phyloP scores from a whole-genome alignment of 1,140 invertebrate genomes.

The Diabrotica virgifera region DNA sequence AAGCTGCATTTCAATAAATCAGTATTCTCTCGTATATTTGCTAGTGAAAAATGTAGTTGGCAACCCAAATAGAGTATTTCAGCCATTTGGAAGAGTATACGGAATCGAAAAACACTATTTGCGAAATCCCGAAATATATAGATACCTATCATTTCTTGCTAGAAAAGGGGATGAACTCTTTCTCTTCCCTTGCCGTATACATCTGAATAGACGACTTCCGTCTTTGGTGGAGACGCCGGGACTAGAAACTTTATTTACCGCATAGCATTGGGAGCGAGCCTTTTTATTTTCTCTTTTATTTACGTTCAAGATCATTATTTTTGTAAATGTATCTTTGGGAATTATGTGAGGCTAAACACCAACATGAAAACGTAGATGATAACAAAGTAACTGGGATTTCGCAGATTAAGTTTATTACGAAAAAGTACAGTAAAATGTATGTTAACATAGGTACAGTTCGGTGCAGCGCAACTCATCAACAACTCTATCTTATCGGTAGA shows the following conservation, averaged over 20 bases:
- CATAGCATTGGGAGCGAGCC: constrained; percentile 4
- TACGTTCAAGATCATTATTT: constrained; percentile 7
- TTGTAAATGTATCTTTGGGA: constrained; percentile 1
- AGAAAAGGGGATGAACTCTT: constrained; percentile 16
- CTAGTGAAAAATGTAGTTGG: background rate
- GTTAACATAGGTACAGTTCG: no score
- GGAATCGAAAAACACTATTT: constrained; percentile 17
- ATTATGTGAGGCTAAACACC: no score
- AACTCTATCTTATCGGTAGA: no score
- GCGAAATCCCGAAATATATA: constrained; percentile 18
- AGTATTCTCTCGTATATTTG: background rate
- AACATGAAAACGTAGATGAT: no score
- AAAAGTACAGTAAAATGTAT: no score
- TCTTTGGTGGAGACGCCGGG: constrained; percentile 8
- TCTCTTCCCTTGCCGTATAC: constrained; percentile 9
- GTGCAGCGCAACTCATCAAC: no score
- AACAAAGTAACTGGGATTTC: no score
- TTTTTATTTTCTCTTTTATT: constrained; percentile 5
- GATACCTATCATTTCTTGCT: constrained; percentile 20
- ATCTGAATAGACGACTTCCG: constrained; percentile 20
- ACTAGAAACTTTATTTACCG: constrained; percentile 17
- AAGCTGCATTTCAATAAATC: no score
- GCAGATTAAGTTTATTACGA: no score
- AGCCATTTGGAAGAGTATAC: constrained; percentile 3
- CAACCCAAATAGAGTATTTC: constrained; percentile 4